A percentile compares a stretch with the other conserved stretches of the same genome.
Conservation (phyloP, 1,140 invertebrate genomes). For the Plutomurus gul region DNA sequence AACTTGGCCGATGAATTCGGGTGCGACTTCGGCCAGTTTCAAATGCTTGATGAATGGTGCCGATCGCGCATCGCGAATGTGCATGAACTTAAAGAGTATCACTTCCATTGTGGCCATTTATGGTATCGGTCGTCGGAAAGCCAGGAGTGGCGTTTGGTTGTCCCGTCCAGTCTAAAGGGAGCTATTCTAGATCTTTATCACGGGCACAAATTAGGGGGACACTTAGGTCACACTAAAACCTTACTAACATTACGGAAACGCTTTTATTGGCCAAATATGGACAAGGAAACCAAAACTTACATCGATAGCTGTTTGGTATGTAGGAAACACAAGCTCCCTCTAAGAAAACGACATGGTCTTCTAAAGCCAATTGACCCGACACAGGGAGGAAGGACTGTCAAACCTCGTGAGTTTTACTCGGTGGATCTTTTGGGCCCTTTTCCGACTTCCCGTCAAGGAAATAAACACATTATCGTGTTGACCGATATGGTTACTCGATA, state of each 20-base stretch:
- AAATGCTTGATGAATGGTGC: too few relatives aligned
- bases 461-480: conserved; percentile 54
- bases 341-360: neutral
- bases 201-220: neutral
- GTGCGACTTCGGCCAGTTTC: too few relatives aligned
- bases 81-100: too few relatives aligned
- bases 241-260: neutral
- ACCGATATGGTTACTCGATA: conserved; percentile 55
- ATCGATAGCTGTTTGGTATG: neutral
- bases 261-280: neutral
- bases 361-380: neutral
- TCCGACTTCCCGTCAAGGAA: neutral
- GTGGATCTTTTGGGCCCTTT: neutral
- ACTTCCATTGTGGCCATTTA: too few relatives aligned
- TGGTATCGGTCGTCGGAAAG: too few relatives aligned
- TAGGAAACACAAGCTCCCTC: neutral
- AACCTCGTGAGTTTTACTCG: neutral
- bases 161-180: neutral
- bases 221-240: neutral
- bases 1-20: too few relatives aligned
- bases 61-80: too few relatives aligned
- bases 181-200: neutral
- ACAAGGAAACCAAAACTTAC: neutral
- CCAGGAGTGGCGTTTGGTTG: neutral
- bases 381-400: neutral